Evolutionary conservation across 2,797 vertebrate genomes (phyloP).

Genomic region (Philypnodon macrostomus): DNA sequence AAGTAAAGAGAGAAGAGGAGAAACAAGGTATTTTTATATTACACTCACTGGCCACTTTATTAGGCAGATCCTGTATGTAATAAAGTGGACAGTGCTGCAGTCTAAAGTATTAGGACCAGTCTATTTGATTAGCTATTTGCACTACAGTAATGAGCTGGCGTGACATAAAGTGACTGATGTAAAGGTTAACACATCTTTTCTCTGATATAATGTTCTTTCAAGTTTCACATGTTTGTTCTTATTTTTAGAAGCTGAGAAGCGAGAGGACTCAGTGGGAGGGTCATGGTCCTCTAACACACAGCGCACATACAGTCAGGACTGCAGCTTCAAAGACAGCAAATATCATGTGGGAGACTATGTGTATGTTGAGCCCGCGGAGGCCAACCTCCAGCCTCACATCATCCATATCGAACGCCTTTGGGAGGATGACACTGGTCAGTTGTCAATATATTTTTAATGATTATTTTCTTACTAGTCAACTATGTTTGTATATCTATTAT

Average conservation of each 20-base stretch:
- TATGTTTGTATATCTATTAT: conserved; percentile 13
- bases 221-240: not conserved
- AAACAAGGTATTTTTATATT: conserved; percentile 87
- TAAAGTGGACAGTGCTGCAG: no score
- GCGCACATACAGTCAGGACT: conserved; percentile 88
- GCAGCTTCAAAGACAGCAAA: conserved; percentile 91
- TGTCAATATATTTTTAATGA: not conserved
- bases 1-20: conserved; percentile 84
- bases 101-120: no score
- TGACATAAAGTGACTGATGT: no score
- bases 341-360: conserved; percentile 95
- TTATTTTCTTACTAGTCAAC: no score
- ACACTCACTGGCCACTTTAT: no score
- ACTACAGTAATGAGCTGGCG: no score
- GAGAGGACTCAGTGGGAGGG: conserved; percentile 77
- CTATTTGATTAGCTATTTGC: no score
- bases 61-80: no score
- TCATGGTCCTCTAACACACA: conserved; percentile 80
- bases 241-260: conserved; percentile 82
- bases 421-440: conserved; percentile 89
- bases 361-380: conserved; percentile 91
- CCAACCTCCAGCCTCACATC: conserved; percentile 90
- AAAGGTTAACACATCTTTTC: no score
- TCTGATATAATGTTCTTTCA: not conserved
- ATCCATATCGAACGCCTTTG: conserved; percentile 96